These are phyloP conservation scores for Silurus lanzhouensis DNA, from an alignment of 2,797 vertebrate species.

Conservation along the genomic window DNA sequence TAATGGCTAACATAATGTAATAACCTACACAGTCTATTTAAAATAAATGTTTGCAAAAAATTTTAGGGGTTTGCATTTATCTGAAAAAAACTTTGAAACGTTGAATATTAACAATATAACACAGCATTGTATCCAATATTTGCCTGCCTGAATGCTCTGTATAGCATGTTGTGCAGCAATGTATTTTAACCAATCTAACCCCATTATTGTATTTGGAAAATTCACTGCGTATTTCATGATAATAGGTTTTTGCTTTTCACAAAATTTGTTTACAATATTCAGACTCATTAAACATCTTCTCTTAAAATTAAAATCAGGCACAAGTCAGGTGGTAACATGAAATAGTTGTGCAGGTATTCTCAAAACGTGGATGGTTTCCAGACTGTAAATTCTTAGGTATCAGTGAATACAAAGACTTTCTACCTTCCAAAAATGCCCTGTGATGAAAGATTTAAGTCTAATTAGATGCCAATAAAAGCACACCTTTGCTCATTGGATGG, in stretches of 20 bases:
- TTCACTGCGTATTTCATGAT: too few relatives aligned
- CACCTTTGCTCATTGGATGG: not conserved
- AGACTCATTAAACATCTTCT: not conserved
- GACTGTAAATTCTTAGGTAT: not conserved
- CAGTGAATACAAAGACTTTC: not conserved
- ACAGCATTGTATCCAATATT: not conserved
- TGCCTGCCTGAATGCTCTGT: not conserved
- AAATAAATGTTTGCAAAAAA: not conserved
- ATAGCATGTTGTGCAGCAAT: not conserved
- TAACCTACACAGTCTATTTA: not conserved
- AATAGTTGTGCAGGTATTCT: not conserved
- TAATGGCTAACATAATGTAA: not conserved
- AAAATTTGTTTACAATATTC: not conserved
- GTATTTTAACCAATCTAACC: not conserved
- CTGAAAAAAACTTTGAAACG: too few relatives aligned
- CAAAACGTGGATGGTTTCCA: not conserved
- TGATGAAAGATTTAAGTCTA: too few relatives aligned
- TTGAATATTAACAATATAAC: not conserved
- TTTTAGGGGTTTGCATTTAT: not conserved
- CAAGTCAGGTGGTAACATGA: not conserved
- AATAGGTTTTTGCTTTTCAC: not conserved
- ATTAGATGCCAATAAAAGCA: not conserved
- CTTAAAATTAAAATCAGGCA: not conserved
- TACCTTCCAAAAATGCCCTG: not conserved
- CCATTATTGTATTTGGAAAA: not conserved